These are phyloP conservation scores for Laticauda colubrina DNA, from an alignment of 2,113 vertebrate genomes.

Conservation along the genomic window DNA sequence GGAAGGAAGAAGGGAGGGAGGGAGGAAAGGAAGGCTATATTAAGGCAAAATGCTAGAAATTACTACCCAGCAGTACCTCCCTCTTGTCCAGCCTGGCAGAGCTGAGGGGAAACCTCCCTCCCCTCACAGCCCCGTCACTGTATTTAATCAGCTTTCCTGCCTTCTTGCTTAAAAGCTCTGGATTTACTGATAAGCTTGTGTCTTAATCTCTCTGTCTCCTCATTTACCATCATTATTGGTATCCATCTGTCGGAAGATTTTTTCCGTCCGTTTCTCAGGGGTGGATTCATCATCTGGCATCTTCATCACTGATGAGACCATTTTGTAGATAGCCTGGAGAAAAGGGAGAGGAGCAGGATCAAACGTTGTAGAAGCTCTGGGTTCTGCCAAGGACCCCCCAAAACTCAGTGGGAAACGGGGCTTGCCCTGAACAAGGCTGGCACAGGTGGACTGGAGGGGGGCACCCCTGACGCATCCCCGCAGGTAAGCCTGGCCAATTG, in stretches of 20 bases:
- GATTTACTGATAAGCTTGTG: slow-evolving; percentile 58
- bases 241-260: slow-evolving; percentile 99
- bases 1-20: neutral
- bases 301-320: slow-evolving; percentile 99
- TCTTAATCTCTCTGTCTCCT: slow-evolving; percentile 56
- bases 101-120: neutral
- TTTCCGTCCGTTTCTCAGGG: slow-evolving; percentile 97
- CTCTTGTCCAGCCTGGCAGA: neutral
- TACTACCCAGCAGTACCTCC: neutral
- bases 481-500: neutral
- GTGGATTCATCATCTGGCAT: slow-evolving; percentile 99
- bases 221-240: slow-evolving; percentile 95
- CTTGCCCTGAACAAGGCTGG: neutral
- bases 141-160: slow-evolving; percentile 48
- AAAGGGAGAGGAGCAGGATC: neutral
- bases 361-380: neutral
- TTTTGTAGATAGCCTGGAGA: slow-evolving; percentile 96
- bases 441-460: neutral
- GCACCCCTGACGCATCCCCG: neutral
- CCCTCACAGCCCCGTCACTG: neutral
- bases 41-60: neutral
- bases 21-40: too few relatives aligned
- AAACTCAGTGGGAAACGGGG: neutral
- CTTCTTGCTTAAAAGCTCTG: slow-evolving; percentile 6
- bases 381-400: neutral